phyloP scores from a whole-genome alignment of 2,113 vertebrate genomes.

The Pygoscelis adeliae region DNA sequence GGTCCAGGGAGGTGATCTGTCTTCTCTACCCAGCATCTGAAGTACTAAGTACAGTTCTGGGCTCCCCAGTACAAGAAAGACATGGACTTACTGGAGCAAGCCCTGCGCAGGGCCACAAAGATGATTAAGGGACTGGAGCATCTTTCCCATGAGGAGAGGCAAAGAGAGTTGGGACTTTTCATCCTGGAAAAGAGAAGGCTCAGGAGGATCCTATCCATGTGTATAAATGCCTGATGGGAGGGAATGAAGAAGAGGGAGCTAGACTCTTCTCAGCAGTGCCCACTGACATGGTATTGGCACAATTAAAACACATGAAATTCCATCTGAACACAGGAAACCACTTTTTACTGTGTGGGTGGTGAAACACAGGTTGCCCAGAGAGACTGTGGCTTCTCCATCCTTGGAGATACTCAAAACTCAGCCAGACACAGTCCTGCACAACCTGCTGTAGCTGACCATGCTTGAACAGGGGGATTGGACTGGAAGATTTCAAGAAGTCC shows the following conservation, averaged over 20 bases:
- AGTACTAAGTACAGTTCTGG: neutral
- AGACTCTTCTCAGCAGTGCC: neutral
- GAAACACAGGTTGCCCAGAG: neutral
- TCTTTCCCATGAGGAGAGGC: neutral
- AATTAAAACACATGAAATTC: neutral
- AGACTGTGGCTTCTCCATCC: neutral
- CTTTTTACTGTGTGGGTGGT: neutral
- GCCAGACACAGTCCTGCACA: neutral
- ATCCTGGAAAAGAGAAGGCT: neutral
- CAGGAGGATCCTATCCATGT: neutral
- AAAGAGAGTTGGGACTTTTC: neutral
- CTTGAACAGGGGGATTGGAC: neutral
- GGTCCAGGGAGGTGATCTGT: fast-evolving
- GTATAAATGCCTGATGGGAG: neutral
- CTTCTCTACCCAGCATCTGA: neutral
- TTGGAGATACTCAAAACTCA: neutral
- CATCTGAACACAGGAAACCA: neutral
- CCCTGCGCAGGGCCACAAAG: fast-evolving
- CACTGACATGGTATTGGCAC: neutral
- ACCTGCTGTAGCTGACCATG: neutral
- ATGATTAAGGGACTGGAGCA: neutral
- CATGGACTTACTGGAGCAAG: neutral
- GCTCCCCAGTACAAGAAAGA: neutral
- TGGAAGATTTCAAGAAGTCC: neutral
- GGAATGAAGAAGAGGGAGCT: neutral